These are phyloP conservation scores for Phasia obesa DNA, from an alignment of 2,888 invertebrate genomes.

Conservation along the genomic window DNA sequence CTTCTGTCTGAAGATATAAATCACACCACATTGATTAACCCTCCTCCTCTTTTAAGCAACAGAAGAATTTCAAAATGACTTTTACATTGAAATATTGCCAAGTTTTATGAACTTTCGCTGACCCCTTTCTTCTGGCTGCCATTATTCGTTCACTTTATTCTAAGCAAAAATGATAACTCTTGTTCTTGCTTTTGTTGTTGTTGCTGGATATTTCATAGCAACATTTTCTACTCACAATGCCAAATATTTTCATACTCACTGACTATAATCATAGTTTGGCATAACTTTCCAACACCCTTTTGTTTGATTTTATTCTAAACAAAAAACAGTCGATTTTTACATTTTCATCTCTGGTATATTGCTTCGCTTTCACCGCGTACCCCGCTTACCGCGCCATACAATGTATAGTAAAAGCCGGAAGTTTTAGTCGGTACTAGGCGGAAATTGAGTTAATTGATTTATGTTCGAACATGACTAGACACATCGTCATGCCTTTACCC, in stretches of 20 bases:
- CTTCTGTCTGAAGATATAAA: constrained; percentile 56
- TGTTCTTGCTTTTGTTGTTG: constrained; percentile 20
- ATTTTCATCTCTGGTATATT: constrained; percentile 26
- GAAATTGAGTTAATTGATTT: constrained; percentile 82
- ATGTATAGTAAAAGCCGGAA: constrained; percentile 55
- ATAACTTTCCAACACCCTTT: constrained; percentile 58
- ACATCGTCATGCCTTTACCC: constrained; percentile 64
- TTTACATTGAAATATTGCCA: constrained; percentile 69
- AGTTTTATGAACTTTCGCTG: constrained; percentile 69
- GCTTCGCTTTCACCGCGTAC: constrained; percentile 41
- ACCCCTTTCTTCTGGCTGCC: constrained; percentile 48
- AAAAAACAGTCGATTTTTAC: constrained; percentile 1
- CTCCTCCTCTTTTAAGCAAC: constrained; percentile 58
- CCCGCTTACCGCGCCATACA: not conserved
- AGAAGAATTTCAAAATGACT: constrained; percentile 59
- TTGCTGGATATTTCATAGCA: constrained; percentile 33
- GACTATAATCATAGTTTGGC: constrained; percentile 64
- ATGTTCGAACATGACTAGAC: constrained; percentile 79
- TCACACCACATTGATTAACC: constrained; percentile 69
- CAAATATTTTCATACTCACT: constrained; percentile 19
- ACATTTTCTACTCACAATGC: constrained; percentile 29
- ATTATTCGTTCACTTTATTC: constrained; percentile 25
- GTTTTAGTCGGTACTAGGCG: constrained; percentile 78
- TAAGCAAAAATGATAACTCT: constrained; percentile 42
- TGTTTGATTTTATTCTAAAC: constrained; percentile 5